Evolutionary conservation across 2,888 invertebrate genomes (phyloP), one percentile per base, ranked within the genome.

Genomic region (Tupiocoris notatus): DNA sequence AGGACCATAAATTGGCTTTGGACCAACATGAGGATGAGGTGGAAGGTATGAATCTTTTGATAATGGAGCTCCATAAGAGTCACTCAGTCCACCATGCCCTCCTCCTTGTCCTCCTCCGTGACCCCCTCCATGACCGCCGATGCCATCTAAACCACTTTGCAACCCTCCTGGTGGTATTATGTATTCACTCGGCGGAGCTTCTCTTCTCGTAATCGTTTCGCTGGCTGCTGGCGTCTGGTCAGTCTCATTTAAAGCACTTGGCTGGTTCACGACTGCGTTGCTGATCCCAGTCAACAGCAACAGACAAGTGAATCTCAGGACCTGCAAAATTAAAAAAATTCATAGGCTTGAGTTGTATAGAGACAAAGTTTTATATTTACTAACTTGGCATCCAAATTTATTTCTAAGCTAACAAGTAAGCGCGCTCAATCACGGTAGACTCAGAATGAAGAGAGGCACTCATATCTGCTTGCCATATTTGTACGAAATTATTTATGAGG

Each of bases 1-100:
- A 59, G 75, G 75, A 0, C 75, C 75, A 20, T 75, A 75, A 12
- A 75, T 67, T 0, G 75, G 76, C 56, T 68, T 76, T n/a, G 77
- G 77, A 12, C 71, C 71, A 16, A 77, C 70, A 16, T 76, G 71
- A 7, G 75, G 74, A 20, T 80, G 79, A 23, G 83, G 82, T 59
- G 81, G 76, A n/a, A 83, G 83, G 75, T 82, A 83, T 22, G 80
- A 74, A 12, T 79, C 79, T 17, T 80, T 77, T 12, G 79, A 78
- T 6, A 80, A 75, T 0, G 81, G 80, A 6, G 78, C 79, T 22
- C 80, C 80, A 59, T 80, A 81, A 2, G 79, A 80, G 64, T 79
- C 79, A 58, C 80, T 80, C 1, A 79, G 74, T 23, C 76, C 76
- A n/a, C 23, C 17, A 12, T 39, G 39, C 3, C 39, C 39, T 7